Evolutionary conservation across 2,113 vertebrate species (phyloP), one percentile per base, ranked within the genome.

Genomic region (Accipiter virgatus): DNA sequence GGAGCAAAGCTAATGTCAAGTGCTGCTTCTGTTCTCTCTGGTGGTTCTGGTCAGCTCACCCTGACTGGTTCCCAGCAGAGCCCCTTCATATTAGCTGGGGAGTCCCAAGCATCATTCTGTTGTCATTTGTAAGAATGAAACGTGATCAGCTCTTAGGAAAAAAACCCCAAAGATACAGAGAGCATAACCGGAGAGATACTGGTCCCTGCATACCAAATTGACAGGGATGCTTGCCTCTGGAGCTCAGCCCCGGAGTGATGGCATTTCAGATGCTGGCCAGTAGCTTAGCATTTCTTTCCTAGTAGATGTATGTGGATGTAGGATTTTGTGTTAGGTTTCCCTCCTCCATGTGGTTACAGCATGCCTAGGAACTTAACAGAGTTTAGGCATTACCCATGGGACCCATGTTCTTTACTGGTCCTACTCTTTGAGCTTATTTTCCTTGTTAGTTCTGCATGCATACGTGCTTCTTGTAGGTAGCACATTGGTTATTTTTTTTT

Each of bases 71-170:
- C 40, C 47, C 63, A 59, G 84, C n/a, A 80, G 11, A 45, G 11
- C 6, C 1, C 1, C 22, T 89, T 91, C 19, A 7, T 34, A 13
- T 45, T 47, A 48, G 6, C 0, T 56, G 48, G 5, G 15, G 22
- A 43, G n/a, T 65, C 43, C 15, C 25, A 63, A 80, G 47, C 26
- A 11, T 36, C 6, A 0, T 36, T 80, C 48, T 67, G 14, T 17
- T 55, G 7, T 68, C 43, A 45, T 84, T 67, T 70, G 9, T 25
- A 40, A 65, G 48, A 63, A 18, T 23, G 16, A 77, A 50, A 16
- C 26, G 38, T 52, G 4, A 45, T 40, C 55, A 23, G 7, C 10
- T 31, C 4, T 26, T 68, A 11, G 2, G 23, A 50, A 25, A 26
- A 50, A n/a, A n/a, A n/a, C n/a, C n/a, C n/a, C 47, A 62, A 29